These are phyloP conservation scores for Mesitornis unicolor DNA, from an alignment of 2,113 vertebrate genomes.

Conservation along the genomic window DNA sequence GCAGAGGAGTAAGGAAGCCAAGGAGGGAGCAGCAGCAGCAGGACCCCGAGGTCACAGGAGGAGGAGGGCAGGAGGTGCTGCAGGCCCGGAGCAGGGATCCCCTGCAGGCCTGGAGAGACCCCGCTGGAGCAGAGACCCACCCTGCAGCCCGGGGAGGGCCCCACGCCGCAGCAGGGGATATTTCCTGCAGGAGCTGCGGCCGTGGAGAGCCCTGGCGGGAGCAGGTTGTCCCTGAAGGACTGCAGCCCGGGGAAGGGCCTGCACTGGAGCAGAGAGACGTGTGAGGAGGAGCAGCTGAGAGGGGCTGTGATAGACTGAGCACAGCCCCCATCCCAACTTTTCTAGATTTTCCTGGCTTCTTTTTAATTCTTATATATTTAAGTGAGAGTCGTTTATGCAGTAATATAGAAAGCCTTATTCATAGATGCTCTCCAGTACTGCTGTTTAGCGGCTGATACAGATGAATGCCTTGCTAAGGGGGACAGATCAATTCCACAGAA, in stretches of 20 bases:
- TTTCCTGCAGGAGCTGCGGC: no score
- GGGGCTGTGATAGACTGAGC: rapidly evolving
- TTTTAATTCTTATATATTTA: not conserved
- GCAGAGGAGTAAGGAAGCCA: no score
- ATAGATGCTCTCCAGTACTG: not conserved
- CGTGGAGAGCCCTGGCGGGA: no score
- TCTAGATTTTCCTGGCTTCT: not conserved
- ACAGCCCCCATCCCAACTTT: rapidly evolving
- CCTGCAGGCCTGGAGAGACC: no score
- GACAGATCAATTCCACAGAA: not conserved
- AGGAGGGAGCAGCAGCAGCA: no score
- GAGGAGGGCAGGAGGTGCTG: not conserved
- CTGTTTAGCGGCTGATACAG: not conserved
- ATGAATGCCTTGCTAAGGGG: not conserved
- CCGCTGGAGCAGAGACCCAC: no score
- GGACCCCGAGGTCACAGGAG: not conserved
- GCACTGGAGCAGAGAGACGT: not conserved
- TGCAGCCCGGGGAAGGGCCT: no score
- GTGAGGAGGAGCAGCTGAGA: rapidly evolving
- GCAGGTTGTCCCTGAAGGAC: no score
- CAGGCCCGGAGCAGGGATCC: not conserved
- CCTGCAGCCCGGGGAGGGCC: no score
- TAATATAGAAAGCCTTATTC: not conserved
- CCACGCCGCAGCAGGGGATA: no score
- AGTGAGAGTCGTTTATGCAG: not conserved